Evolutionary conservation across 2,888 invertebrate genomes (phyloP).

Genomic region (Parasteatoda lunata): DNA sequence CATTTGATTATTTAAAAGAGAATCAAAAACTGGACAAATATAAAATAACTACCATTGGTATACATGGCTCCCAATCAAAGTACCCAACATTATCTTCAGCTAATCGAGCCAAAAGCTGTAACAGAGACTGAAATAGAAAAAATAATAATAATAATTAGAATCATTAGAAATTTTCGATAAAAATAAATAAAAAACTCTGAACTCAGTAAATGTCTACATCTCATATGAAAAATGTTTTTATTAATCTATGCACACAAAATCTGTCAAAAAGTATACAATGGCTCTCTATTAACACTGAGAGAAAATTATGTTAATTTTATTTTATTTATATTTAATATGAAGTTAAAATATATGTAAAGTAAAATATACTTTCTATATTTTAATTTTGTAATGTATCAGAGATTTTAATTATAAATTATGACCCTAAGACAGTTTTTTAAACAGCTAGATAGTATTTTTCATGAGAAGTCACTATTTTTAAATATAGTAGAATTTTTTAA

Average conservation of each 20-base stretch:
- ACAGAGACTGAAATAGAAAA: conserved; percentile 79
- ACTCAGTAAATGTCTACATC: not conserved
- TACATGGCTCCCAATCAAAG: conserved; percentile 90
- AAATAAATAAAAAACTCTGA: not conserved
- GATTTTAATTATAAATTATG: too few relatives aligned
- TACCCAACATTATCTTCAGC: conserved; percentile 85
- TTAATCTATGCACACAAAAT: too few relatives aligned
- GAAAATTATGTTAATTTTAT: not conserved
- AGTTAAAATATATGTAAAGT: too few relatives aligned
- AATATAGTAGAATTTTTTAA: too few relatives aligned
- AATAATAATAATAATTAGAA: conserved; percentile 19
- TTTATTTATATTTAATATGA: too few relatives aligned
- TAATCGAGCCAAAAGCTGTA: conserved; percentile 83
- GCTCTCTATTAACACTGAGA: not conserved
- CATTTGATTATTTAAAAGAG: not conserved
- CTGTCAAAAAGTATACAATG: not conserved
- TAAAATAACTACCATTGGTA: conserved; percentile 77
- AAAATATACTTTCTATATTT: too few relatives aligned
- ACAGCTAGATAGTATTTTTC: not conserved
- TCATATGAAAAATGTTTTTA: not conserved
- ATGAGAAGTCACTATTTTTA: too few relatives aligned
- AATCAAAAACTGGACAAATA: not conserved
- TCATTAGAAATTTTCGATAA: not conserved
- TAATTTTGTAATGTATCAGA: too few relatives aligned
- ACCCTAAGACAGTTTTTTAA: not conserved